These are phyloP conservation scores for Adelosebastes latens DNA, from an alignment of 2,797 vertebrate genomes.

Conservation along the genomic window DNA sequence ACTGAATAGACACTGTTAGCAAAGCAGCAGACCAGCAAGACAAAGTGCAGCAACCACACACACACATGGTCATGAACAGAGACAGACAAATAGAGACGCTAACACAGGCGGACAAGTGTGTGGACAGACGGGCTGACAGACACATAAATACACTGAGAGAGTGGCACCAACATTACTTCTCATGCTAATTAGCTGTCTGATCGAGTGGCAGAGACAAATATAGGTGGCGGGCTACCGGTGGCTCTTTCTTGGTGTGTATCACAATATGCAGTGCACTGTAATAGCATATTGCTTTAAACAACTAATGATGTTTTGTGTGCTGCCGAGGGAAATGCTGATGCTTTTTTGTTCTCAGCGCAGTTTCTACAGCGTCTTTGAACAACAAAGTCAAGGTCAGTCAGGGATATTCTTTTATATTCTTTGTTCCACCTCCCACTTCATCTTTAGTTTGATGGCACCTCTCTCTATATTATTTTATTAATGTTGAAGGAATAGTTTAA, in stretches of 20 bases:
- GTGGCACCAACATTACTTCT: constrained; percentile 54
- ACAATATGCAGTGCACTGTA: constrained; percentile 5
- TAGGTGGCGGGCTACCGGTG: constrained; percentile 11
- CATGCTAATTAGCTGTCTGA: constrained; percentile 68
- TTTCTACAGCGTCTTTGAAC: constrained; percentile 18
- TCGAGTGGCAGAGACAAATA: constrained; percentile 62
- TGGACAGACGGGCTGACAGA: constrained; percentile 37
- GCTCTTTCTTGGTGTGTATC: constrained; percentile 26
- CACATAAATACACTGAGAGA: constrained; percentile 41
- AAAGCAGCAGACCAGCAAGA: constrained; percentile 41
- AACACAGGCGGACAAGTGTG: constrained; percentile 10
- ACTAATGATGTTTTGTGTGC: constrained; percentile 17
- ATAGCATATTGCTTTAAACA: constrained; percentile 27
- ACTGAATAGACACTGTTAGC: constrained; percentile 38
- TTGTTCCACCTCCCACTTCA: background rate
- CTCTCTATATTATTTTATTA: background rate
- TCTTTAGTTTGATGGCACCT: background rate
- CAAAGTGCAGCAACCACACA: background rate
- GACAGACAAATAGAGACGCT: constrained; percentile 28
- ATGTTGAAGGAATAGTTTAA: background rate
- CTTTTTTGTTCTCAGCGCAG: constrained; percentile 5
- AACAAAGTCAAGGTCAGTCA: constrained; percentile 49
- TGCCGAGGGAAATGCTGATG: constrained; percentile 23
- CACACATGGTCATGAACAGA: background rate
- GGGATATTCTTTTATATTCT: constrained; percentile 3